These are phyloP conservation scores for Xyrichtys novacula DNA, from an alignment of 2,797 vertebrate species.

Conservation along the genomic window DNA sequence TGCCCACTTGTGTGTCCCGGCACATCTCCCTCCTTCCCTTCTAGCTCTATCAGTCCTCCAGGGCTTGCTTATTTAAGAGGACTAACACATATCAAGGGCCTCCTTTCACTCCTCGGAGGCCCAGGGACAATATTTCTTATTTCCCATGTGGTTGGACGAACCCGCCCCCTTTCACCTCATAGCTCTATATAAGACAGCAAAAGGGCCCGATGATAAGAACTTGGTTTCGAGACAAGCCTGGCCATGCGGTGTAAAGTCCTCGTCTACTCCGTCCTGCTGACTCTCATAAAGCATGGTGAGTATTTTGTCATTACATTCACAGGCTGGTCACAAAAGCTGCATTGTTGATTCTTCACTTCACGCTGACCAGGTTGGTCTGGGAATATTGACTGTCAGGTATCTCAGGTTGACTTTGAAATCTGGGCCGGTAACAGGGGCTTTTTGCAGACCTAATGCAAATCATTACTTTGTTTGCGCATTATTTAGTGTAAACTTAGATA, in stretches of 20 bases:
- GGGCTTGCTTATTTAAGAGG: constrained; percentile 54
- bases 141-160: constrained; percentile 52
- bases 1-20: constrained; percentile 66
- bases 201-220: constrained; percentile 79
- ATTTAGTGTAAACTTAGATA: not conserved
- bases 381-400: not conserved
- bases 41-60: constrained; percentile 29
- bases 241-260: constrained; percentile 87
- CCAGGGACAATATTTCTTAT: constrained; percentile 72
- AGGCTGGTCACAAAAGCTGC: constrained; percentile 15
- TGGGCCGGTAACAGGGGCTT: not conserved
- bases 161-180: constrained; percentile 69
- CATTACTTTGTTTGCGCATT: not conserved
- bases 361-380: constrained; percentile 10
- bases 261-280: constrained; percentile 66
- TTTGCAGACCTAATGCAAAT: not conserved
- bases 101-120: constrained; percentile 63
- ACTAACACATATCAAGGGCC: constrained; percentile 65
- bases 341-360: constrained; percentile 26
- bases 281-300: constrained; percentile 83
- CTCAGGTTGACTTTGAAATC: not conserved
- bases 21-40: constrained; percentile 63
- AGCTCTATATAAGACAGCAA: constrained; percentile 69
- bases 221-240: constrained; percentile 65
- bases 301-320: constrained; percentile 53